These are phyloP conservation scores for Drosophila willistoni DNA, from an alignment of 1,140 invertebrate genomes.

Conservation along the genomic window DNA sequence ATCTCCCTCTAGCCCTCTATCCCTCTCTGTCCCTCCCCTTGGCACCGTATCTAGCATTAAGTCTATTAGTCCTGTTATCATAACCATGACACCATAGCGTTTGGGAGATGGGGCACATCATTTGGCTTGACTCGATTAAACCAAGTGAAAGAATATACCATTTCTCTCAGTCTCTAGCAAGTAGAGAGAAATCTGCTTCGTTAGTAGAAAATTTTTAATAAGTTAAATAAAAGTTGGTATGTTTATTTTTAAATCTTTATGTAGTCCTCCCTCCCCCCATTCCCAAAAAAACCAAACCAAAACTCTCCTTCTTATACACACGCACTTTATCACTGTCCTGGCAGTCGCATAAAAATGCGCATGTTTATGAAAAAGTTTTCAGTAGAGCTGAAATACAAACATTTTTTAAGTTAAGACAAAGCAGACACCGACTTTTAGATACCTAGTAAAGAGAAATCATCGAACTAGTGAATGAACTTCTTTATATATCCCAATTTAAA, in stretches of 20 bases:
- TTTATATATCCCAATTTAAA: too few species aligned
- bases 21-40: not conserved
- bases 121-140: not conserved
- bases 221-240: conserved; percentile 13
- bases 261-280: not conserved
- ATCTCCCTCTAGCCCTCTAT: not conserved
- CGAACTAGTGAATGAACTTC: too few species aligned
- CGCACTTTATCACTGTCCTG: not conserved
- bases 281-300: not conserved
- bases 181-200: not conserved
- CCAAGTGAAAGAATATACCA: not conserved
- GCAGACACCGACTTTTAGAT: not conserved
- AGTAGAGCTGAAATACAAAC: conserved; percentile 28
- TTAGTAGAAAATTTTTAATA: conserved; percentile 6
- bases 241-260: conserved; percentile 11
- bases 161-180: not conserved
- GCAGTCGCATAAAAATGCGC: conserved; percentile 48
- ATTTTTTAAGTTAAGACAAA: not conserved
- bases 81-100: conserved; percentile 35
- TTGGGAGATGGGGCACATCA: conserved; percentile 6
- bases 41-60: not conserved
- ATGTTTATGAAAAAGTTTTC: conserved; percentile 55
- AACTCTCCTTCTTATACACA: not conserved
- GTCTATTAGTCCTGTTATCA: conserved; percentile 33
- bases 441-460: not conserved